Evolutionary conservation across 2,888 invertebrate genomes (phyloP).

Genomic region (Troides aeacus): DNA sequence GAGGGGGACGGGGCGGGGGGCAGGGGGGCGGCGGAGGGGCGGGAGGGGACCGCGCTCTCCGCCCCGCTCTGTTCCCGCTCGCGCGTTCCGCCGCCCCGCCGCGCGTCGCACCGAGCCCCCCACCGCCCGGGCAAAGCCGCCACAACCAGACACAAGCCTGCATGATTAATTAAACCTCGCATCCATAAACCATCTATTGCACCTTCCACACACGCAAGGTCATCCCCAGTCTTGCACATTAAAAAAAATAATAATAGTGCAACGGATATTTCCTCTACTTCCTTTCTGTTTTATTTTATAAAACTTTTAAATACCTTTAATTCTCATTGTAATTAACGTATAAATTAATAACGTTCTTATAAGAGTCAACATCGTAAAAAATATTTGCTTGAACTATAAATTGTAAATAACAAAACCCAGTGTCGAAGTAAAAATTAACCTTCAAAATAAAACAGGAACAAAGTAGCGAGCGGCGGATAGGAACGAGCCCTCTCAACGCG

Average conservation of each 20-base stretch:
- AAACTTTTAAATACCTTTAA: background rate
- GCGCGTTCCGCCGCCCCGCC: slow-evolving; percentile 35
- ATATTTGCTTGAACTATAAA: background rate
- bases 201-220: slow-evolving; percentile 70
- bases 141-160: slow-evolving; percentile 70
- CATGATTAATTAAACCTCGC: slow-evolving; percentile 74
- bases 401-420: slow-evolving; percentile 22
- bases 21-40: too few species aligned
- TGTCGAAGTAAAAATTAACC: slow-evolving; percentile 73
- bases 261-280: background rate
- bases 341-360: background rate
- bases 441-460: slow-evolving; percentile 78
- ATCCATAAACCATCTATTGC: slow-evolving; percentile 52
- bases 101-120: slow-evolving; percentile 41
- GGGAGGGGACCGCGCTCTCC: too few species aligned
- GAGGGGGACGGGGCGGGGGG: slow-evolving; percentile 41
- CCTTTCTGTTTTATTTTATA: background rate
- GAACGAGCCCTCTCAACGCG: slow-evolving; percentile 60
- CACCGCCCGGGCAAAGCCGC: slow-evolving; percentile 42
- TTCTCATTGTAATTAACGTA: background rate
- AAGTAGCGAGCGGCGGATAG: slow-evolving; percentile 69
- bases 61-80: slow-evolving; percentile 38
- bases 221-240: slow-evolving; percentile 52
- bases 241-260: background rate
- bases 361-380: background rate